Percentiles rank a stretch among this genome's conserved stretches.
Conservation (phyloP, 1,140 invertebrate genomes). For the Hypsibius dujardini region DNA sequence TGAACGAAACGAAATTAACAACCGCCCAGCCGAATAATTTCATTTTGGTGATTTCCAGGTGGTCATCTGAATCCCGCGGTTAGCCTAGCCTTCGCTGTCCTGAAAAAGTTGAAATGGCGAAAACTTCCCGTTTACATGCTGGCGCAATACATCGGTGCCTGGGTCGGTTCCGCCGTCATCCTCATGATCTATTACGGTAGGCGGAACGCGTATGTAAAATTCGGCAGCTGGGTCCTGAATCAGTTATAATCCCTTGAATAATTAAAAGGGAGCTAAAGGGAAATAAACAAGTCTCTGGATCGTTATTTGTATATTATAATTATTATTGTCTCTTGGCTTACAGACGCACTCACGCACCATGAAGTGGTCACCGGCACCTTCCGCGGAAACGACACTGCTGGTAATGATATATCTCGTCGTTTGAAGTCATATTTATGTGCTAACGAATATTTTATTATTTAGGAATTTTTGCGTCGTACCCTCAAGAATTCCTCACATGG, state of each 20-base stretch:
- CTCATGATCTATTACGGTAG: constrained; percentile 7
- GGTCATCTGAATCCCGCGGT: constrained; percentile 43
- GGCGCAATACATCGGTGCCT: constrained; percentile 40
- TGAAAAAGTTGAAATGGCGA: constrained; percentile 34
- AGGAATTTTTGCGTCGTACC: constrained; percentile 43
- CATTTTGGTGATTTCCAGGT: constrained; percentile 29
- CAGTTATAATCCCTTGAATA: no score
- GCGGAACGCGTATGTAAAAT: neutral
- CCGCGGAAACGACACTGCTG: constrained; percentile 6
- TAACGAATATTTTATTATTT: constrained; percentile 30
- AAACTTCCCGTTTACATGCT: constrained; percentile 37
- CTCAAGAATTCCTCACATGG: constrained; percentile 33
- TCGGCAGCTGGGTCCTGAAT: no score
- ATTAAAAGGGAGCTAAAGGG: no score
- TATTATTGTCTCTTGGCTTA: neutral
- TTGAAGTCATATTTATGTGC: neutral
- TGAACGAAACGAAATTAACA: neutral
- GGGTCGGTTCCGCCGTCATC: neutral
- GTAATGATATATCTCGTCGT: neutral
- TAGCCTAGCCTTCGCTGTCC: constrained; percentile 34
- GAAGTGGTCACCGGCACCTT: neutral
- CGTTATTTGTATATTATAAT: neutral
- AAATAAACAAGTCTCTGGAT: no score
- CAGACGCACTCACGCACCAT: neutral
- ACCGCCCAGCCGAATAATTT: neutral